These are phyloP conservation scores for Amaurobius ferox DNA, from an alignment of 2,888 invertebrate species.

Conservation along the genomic window DNA sequence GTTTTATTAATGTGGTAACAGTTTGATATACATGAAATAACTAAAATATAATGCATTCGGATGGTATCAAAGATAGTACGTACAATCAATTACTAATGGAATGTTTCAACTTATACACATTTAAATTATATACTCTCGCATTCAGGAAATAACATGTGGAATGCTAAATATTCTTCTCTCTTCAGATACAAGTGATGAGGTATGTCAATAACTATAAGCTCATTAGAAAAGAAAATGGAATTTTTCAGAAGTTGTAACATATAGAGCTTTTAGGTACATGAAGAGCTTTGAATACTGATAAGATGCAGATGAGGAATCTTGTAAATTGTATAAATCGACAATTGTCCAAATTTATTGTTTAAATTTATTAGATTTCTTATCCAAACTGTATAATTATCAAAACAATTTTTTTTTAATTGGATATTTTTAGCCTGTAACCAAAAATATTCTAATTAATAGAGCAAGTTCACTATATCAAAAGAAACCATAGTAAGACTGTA, in stretches of 20 bases:
- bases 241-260: background rate
- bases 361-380: no score
- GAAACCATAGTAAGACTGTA: no score
- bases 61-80: conserved; percentile 29
- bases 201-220: conserved; percentile 67
- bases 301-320: no score
- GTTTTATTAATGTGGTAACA: background rate
- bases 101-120: conserved; percentile 53
- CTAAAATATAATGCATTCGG: conserved; percentile 6
- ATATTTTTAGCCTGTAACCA: no score
- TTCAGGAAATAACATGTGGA: conserved; percentile 46
- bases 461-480: no score
- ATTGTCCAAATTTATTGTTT: no score
- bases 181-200: conserved; percentile 61
- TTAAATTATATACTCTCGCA: conserved; percentile 27
- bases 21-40: conserved; percentile 6
- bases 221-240: conserved; percentile 49
- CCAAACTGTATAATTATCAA: no score
- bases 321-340: no score
- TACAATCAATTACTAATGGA: conserved; percentile 52
- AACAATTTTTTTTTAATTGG: no score
- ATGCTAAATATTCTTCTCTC: conserved; percentile 53
- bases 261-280: background rate
- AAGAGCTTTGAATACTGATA: background rate
- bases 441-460: no score